Evolutionary conservation across 2,797 vertebrate species (phyloP).

Genomic region (Natrix natrix): DNA sequence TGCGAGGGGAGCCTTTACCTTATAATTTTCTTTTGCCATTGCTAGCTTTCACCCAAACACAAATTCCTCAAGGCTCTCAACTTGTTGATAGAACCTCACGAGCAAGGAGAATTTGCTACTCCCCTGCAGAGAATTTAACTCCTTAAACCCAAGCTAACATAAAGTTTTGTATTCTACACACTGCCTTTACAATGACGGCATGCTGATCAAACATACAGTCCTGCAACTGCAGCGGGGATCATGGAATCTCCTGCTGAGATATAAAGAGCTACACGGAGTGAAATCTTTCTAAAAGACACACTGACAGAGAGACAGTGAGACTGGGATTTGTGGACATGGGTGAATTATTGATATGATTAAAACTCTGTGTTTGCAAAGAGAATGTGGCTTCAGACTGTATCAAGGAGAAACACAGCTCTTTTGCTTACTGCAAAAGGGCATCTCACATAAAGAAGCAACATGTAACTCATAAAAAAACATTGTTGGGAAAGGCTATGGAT

Average conservation of each 20-base stretch:
- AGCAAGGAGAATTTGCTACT: constrained; percentile 46
- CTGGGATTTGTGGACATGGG: neutral
- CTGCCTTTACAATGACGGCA: constrained; percentile 37
- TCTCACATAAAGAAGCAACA: neutral
- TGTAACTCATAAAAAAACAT: neutral
- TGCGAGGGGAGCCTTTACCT: too few species aligned
- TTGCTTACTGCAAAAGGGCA: neutral
- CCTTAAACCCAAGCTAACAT: constrained; percentile 23
- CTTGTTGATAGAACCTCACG: neutral
- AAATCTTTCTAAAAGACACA: constrained; percentile 17
- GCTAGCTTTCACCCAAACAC: constrained; percentile 4
- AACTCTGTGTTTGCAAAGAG: constrained; percentile 14
- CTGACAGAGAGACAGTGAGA: neutral
- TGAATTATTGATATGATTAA: constrained; percentile 47
- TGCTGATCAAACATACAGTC: constrained; percentile 18
- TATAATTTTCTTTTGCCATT: constrained; percentile 31
- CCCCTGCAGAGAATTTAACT: constrained; percentile 23
- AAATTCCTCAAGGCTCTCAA: neutral
- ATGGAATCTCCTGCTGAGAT: constrained; percentile 1
- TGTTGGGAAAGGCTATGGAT: neutral
- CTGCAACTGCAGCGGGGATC: constrained; percentile 28
- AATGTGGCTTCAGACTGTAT: constrained; percentile 20
- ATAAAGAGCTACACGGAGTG: constrained; percentile 8
- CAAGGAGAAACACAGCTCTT: constrained; percentile 12
- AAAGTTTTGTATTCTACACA: constrained; percentile 29